A percentile compares a stretch with the other conserved stretches of the same genome.
Conservation (phyloP, 2,113 vertebrate genomes). For the Psophia crepitans region DNA sequence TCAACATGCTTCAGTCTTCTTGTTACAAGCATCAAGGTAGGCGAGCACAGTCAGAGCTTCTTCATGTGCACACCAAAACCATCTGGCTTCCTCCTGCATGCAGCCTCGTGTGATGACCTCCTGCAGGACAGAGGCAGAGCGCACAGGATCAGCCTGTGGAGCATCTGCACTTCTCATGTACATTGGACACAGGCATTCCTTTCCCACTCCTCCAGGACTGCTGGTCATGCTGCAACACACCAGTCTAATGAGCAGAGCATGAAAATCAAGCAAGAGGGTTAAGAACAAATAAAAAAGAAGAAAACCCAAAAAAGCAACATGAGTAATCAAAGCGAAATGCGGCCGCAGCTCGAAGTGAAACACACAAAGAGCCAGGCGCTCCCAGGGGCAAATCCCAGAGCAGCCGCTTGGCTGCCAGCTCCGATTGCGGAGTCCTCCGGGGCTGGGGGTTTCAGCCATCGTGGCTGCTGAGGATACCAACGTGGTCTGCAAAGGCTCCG, state of each 20-base stretch:
- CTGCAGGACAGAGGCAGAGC: background rate
- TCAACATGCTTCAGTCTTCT: background rate
- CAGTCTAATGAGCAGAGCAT: background rate
- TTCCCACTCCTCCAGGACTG: background rate
- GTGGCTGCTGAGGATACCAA: background rate
- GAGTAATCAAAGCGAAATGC: slow-evolving; percentile 27
- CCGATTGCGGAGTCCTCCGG: background rate
- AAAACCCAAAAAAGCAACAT: background rate
- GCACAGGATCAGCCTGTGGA: background rate
- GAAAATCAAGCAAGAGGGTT: background rate
- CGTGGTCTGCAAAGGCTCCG: background rate
- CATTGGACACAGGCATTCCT: accelerated
- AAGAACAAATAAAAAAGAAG: background rate
- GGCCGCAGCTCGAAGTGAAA: slow-evolving; percentile 4
- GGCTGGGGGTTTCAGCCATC: background rate
- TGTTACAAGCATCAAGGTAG: background rate
- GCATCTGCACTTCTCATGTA: background rate
- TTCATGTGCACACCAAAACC: background rate
- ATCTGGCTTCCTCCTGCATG: background rate
- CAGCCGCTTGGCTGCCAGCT: background rate
- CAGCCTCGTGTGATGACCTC: background rate
- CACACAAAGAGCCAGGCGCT: background rate
- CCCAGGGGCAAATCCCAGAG: slow-evolving; percentile 28
- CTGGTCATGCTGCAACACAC: background rate
- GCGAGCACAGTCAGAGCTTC: background rate